Evolutionary conservation across 2,797 vertebrate species (phyloP).

Genomic region (Threskiornis aethiopicus): DNA sequence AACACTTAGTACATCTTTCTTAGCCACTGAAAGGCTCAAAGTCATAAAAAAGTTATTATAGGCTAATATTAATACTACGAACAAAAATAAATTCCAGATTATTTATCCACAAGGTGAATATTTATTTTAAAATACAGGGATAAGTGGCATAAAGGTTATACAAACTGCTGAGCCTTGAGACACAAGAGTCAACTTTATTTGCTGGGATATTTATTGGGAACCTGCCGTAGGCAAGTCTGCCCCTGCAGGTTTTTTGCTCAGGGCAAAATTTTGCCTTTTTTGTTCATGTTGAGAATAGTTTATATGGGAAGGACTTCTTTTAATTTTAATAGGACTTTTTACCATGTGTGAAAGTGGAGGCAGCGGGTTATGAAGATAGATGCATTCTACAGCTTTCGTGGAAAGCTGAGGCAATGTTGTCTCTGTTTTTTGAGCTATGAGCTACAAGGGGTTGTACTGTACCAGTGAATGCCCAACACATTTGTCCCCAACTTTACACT

Average conservation of each 20-base stretch:
- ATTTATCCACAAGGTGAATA: not conserved
- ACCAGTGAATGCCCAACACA: no score
- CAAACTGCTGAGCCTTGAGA: not conserved
- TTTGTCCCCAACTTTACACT: not conserved
- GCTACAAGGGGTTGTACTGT: not conserved
- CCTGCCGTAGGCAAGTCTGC: not conserved
- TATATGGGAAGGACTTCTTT: not conserved
- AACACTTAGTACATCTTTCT: not conserved
- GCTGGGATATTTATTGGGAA: not conserved
- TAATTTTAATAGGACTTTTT: not conserved
- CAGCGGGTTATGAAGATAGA: not conserved
- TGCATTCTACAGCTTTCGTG: not conserved
- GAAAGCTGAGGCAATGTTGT: not conserved
- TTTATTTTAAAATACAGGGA: not conserved
- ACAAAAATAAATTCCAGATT: not conserved
- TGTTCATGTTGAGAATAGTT: not conserved
- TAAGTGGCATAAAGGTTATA: not conserved
- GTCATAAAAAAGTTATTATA: not conserved
- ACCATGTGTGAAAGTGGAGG: not conserved
- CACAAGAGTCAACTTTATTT: not conserved
- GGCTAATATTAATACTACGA: not conserved
- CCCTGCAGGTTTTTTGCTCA: not conserved
- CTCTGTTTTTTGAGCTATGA: not conserved
- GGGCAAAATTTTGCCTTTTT: not conserved
- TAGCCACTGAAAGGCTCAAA: not conserved